phyloP scores from a whole-genome alignment of 2,888 invertebrate species.

The Nomada flava region DNA sequence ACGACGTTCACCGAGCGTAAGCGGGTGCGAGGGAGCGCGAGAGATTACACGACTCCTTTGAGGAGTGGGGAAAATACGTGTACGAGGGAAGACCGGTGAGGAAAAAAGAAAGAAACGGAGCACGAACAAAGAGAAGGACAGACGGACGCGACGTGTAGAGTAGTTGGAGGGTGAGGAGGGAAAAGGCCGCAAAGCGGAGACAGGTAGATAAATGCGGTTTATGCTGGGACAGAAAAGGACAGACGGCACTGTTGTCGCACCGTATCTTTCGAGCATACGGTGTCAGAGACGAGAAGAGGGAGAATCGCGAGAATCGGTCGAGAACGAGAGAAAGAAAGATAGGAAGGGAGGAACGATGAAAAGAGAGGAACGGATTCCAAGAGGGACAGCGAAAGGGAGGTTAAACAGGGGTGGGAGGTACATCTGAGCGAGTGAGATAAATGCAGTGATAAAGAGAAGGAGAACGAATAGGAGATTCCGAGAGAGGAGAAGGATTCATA shows the following conservation, averaged over 20 bases:
- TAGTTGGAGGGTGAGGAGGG: conserved; percentile 13
- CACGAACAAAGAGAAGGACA: conserved; percentile 24
- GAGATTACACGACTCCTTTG: conserved; percentile 49
- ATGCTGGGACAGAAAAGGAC: conserved; percentile 50
- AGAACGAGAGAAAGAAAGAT: conserved; percentile 54
- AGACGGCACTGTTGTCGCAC: conserved; percentile 59
- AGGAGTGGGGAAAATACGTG: conserved; percentile 5
- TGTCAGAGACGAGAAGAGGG: conserved; percentile 61
- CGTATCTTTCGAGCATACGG: conserved; percentile 61
- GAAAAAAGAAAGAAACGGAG: conserved; percentile 36
- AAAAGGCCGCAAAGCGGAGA: conserved; percentile 32
- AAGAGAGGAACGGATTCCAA: conserved; percentile 23
- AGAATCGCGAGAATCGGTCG: conserved; percentile 55
- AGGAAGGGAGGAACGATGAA: conserved; percentile 37
- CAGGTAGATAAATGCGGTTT: conserved; percentile 55
- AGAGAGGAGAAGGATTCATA: conserved; percentile 42
- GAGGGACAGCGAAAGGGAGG: conserved; percentile 20
- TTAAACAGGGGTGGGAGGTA: neutral
- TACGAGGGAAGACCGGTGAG: conserved; percentile 46
- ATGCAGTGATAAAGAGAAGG: conserved; percentile 27
- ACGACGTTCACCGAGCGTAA: conserved; percentile 58
- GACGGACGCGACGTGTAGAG: neutral
- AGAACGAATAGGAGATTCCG: conserved; percentile 23
- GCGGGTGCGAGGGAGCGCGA: conserved; percentile 49
- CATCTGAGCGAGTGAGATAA: neutral